Percentiles rank a stretch among this genome's conserved stretches.
phyloP scores from a whole-genome alignment of 2,113 vertebrate species.

The Hyperoodon ampullatus region DNA sequence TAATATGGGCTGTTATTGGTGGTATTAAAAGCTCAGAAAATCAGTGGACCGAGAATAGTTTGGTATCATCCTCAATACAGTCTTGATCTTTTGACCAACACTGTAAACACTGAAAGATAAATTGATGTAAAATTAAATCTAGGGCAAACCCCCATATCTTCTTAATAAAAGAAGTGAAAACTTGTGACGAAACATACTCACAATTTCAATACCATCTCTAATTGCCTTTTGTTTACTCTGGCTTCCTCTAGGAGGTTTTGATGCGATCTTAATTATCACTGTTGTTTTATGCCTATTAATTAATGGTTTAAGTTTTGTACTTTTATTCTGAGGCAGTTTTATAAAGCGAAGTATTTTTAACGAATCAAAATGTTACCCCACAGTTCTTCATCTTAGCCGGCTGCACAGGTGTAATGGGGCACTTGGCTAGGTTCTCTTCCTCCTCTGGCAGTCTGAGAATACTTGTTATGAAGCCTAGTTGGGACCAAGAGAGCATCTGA shows the following conservation, averaged over 20 bases:
- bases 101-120: background rate
- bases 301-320: conserved; percentile 28
- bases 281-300: conserved; percentile 19
- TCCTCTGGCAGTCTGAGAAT: background rate
- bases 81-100: background rate
- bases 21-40: conserved; percentile 15
- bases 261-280: conserved; percentile 40
- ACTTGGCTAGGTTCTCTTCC: background rate
- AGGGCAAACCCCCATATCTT: background rate
- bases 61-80: background rate
- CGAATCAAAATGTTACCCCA: background rate
- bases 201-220: background rate
- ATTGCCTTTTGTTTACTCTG: conserved; percentile 24
- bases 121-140: background rate
- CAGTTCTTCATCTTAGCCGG: background rate
- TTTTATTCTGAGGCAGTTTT: conserved; percentile 55
- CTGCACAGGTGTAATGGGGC: background rate
- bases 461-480: background rate
- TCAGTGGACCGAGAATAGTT: background rate
- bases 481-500: background rate
- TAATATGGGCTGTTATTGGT: background rate
- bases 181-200: background rate
- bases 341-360: conserved; percentile 53
- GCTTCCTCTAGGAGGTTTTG: conserved; percentile 21
- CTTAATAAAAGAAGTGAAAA: conserved; percentile 24